A percentile compares a stretch with the other conserved stretches of the same genome.
Conservation (phyloP, 30 jellyfish, hydroid and myxozoan species). For the Calvadosia cruxmelitensis region DNA sequence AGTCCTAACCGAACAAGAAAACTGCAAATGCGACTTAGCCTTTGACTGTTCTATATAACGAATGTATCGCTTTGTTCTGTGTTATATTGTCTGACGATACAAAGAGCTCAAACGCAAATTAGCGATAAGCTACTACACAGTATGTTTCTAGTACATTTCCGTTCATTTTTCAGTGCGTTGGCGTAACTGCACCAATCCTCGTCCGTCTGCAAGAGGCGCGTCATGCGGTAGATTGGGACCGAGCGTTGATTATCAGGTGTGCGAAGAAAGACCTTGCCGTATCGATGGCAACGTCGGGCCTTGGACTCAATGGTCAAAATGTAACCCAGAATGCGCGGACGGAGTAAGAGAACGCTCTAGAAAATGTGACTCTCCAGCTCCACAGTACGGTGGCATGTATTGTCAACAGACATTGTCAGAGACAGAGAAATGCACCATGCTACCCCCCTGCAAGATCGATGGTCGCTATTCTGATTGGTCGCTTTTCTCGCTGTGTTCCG, state of each 20-base stretch:
- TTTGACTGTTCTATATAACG: background rate
- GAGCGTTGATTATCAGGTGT: conserved; percentile 15
- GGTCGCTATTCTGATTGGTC: conserved; percentile 64
- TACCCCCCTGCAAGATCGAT: conserved; percentile 51
- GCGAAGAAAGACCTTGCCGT: conserved; percentile 20
- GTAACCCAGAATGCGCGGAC: conserved; percentile 46
- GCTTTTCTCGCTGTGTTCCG: conserved; percentile 24
- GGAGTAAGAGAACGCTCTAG: conserved; percentile 48
- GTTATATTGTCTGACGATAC: too few relatives aligned
- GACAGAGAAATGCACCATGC: conserved; percentile 25
- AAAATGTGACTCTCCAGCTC: conserved; percentile 54
- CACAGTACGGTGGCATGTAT: conserved; percentile 36
- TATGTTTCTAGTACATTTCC: too few relatives aligned
- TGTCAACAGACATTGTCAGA: conserved; percentile 26
- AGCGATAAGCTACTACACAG: too few relatives aligned
- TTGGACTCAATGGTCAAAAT: conserved; percentile 61
- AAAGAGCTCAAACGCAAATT: too few relatives aligned
- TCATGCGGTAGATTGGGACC: conserved; percentile 46
- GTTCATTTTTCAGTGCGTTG: conserved; percentile 29
- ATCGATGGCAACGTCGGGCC: conserved; percentile 49
- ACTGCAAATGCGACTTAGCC: background rate
- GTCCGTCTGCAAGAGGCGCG: conserved; percentile 48
- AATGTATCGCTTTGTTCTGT: background rate
- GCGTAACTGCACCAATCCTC: conserved; percentile 68
- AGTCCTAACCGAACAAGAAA: background rate